These are phyloP conservation scores for Rafetus swinhoei DNA, from an alignment of 2,113 vertebrate genomes.

Conservation along the genomic window DNA sequence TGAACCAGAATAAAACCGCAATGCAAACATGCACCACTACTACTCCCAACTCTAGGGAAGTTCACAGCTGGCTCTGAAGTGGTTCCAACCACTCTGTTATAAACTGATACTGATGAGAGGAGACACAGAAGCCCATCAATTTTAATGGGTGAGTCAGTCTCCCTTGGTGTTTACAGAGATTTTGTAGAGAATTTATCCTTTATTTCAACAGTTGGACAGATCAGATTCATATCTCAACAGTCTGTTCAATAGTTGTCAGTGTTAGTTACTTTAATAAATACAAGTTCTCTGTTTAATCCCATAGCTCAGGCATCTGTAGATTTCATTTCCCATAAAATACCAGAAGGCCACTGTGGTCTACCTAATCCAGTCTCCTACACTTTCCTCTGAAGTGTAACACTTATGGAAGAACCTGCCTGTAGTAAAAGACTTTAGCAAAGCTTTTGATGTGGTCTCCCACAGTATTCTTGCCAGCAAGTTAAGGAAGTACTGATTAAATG, in stretches of 20 bases:
- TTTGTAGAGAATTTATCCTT: background rate
- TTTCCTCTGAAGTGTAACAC: background rate
- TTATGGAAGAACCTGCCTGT: background rate
- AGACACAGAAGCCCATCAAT: background rate
- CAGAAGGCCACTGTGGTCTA: accelerated
- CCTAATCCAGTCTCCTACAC: background rate
- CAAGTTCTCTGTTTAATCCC: background rate
- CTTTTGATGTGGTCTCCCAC: too few species aligned
- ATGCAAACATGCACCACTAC: accelerated
- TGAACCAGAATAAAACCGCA: accelerated
- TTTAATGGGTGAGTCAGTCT: background rate
- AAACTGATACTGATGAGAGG: background rate
- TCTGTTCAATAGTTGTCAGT: background rate
- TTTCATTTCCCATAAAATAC: background rate
- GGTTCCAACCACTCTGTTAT: background rate
- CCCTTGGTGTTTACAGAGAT: background rate
- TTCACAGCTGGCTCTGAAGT: background rate
- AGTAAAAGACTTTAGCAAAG: background rate
- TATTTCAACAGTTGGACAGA: background rate
- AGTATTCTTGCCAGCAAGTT: too few species aligned
- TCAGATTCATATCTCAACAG: background rate
- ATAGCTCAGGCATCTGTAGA: background rate
- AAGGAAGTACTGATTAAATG: too few species aligned
- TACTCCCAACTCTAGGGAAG: accelerated
- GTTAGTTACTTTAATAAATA: background rate